Evolutionary conservation across 2,888 invertebrate species (phyloP).

Genomic region (Rhagonycha fulva): DNA sequence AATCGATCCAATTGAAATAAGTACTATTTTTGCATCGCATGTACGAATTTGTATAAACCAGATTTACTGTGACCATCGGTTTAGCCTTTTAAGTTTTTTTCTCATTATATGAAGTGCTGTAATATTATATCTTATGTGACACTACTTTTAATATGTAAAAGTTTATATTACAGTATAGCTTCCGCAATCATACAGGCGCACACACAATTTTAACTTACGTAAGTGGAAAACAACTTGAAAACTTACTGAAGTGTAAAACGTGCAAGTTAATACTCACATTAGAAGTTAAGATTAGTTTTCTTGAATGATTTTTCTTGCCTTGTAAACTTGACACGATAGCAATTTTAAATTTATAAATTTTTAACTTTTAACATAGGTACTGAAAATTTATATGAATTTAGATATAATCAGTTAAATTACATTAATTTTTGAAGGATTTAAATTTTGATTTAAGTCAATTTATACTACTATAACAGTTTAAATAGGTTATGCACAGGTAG

Average conservation of each 20-base stretch:
- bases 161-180: background rate
- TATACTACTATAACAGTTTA: background rate
- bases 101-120: no score
- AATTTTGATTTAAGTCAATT: background rate
- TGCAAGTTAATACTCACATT: constrained; percentile 10
- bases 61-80: no score
- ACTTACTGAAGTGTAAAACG: constrained; percentile 15
- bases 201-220: background rate
- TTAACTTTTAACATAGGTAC: background rate
- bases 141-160: background rate
- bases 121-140: no score
- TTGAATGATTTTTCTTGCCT: constrained; percentile 5
- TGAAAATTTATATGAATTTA: background rate
- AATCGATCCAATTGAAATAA: background rate
- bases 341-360: background rate
- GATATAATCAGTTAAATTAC: background rate
- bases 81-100: no score
- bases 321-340: background rate
- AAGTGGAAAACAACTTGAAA: constrained; percentile 6
- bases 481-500: background rate
- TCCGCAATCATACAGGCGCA: background rate
- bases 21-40: background rate
- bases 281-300: constrained; percentile 13
- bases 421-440: background rate
- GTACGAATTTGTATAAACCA: no score